phyloP scores from a whole-genome alignment of 1,140 invertebrate genomes.

The Homarus americanus region DNA sequence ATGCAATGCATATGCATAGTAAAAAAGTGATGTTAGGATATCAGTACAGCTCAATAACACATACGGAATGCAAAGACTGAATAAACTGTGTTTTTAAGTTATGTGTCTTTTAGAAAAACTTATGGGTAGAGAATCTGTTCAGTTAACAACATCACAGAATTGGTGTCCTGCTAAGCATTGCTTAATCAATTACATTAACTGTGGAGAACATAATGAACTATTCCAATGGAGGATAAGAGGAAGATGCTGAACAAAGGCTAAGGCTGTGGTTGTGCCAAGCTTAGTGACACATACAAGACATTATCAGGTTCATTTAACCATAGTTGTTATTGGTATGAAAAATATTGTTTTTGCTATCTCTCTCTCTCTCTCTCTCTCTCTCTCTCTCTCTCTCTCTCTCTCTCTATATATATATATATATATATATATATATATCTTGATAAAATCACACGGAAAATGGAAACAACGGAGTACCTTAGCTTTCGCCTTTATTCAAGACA shows the following conservation, averaged over 20 bases:
- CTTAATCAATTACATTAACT: background rate
- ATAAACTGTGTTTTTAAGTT: background rate
- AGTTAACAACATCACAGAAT: background rate
- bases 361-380: no score
- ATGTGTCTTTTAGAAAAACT: background rate
- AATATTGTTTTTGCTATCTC: background rate
- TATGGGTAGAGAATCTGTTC: background rate
- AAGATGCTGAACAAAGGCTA: background rate
- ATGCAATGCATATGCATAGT: background rate
- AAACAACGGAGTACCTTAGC: no score
- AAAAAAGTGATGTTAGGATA: background rate
- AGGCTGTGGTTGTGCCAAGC: constrained; percentile 53
- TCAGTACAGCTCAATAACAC: background rate
- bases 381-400: no score
- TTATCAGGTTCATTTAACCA: constrained; percentile 24
- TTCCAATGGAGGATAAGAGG: background rate
- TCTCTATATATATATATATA: no score
- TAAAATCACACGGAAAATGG: no score
- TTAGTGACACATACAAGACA: constrained; percentile 26
- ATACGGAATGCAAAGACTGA: background rate
- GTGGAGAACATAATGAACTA: background rate
- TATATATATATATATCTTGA: no score
- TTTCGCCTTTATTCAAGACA: no score
- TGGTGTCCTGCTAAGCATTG: background rate
- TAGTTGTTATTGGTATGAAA: background rate